These are phyloP conservation scores for Cephus spinipes DNA, from an alignment of 2,888 invertebrate species.

Conservation along the genomic window DNA sequence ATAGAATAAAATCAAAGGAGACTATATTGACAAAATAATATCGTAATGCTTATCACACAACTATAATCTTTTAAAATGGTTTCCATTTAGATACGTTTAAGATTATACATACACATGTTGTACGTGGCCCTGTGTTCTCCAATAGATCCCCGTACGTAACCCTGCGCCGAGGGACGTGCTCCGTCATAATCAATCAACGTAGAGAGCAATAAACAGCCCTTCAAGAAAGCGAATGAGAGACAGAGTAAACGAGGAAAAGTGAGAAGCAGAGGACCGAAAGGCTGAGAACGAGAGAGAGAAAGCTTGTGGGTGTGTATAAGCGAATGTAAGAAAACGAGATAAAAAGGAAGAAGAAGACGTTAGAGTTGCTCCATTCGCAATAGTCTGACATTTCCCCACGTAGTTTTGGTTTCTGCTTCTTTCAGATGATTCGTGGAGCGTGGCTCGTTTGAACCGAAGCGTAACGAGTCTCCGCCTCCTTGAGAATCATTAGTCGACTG, in stretches of 20 bases:
- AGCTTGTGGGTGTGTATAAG: neutral
- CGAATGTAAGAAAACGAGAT: neutral
- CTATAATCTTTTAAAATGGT: neutral
- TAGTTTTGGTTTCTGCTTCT: neutral
- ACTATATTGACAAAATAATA: neutral
- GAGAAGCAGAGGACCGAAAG: neutral
- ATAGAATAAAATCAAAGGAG: neutral
- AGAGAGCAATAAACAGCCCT: neutral
- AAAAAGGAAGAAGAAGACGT: neutral
- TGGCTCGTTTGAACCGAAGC: neutral
- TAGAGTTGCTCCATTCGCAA: neutral
- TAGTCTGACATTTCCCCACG: neutral
- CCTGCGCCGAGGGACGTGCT: neutral
- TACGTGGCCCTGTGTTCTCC: neutral
- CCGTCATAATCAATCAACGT: conserved; percentile 6
- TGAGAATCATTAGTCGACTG: neutral
- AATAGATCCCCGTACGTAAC: neutral
- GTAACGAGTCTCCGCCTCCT: conserved; percentile 2
- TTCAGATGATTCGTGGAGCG: conserved; percentile 3
- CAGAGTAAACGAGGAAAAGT: neutral
- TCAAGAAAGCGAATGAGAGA: neutral
- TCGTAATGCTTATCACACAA: neutral
- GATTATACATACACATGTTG: neutral
- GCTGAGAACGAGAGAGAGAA: neutral
- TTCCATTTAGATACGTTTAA: neutral